Evolutionary conservation across 2,888 invertebrate genomes (phyloP), one percentile per base, ranked within the genome.

Genomic region (Caenorhabditis becei): DNA sequence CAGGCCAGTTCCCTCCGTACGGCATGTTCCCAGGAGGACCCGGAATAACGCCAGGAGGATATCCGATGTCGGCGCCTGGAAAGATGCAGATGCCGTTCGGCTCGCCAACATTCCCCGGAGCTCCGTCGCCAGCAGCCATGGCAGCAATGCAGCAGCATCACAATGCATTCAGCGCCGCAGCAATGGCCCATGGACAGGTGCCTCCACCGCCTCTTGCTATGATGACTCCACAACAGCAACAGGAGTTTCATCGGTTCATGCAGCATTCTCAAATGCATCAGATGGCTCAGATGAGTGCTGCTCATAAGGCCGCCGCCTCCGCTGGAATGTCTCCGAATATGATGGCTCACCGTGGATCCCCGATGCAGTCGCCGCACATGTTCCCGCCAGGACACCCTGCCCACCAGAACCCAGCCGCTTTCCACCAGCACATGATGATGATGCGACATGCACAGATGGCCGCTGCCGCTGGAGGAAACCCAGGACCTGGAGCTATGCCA

Each of bases 31-130:
- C 77, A 1, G 58, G 69, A 28, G 56, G 49, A 0, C 32, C 16
- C 11, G 62, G 62, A 47, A 69, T 74, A 32, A 63, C 61, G 7
- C 74, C 72, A 0, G 69, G 62, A 0, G 62, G 79, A 5, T 80
- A 80, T 59, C 79, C 79, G 32, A 80, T 80, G 79, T 80, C 79
- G 5, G 79, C 79, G 14, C 80, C 75, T 2, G 67, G 66, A 26
- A 72, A 71, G 32, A 67, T 69, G 74, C 74, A 71, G 24, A 67
- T 69, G 74, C 74, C 74, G 20, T 80, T 69, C 26, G n/a, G 32
- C 16, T 72, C 72, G 10, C 80, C 80, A 16, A n/a, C 54, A 5
- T 71, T 37, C 53, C 66, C 47, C 5, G 32, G 47, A 3, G 53
- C 65, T 0, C 49, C 65, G 10, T 74, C 74, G 18, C 74, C 74